These are phyloP conservation scores for Neelides folsomi DNA, from an alignment of 2,888 invertebrate genomes.

Conservation along the genomic window DNA sequence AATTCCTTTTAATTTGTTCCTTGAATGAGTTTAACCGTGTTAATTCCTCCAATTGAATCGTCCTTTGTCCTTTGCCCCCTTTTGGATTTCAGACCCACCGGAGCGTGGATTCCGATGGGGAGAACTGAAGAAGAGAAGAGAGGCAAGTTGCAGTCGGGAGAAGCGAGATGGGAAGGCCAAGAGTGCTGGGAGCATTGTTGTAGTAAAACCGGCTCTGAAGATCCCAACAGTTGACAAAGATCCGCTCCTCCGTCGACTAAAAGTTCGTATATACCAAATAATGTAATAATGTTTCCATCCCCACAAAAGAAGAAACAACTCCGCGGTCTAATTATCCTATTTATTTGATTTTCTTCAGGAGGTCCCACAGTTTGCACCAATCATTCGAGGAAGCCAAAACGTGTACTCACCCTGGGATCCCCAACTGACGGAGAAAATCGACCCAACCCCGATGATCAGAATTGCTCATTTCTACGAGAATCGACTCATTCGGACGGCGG, in stretches of 20 bases:
- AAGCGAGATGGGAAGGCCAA: constrained; percentile 34
- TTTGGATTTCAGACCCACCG: constrained; percentile 54
- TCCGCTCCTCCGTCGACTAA: constrained; percentile 54
- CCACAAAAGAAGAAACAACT: not conserved
- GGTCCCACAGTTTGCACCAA: constrained; percentile 84
- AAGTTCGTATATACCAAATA: not conserved
- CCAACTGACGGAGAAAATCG: constrained; percentile 66
- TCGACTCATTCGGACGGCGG: constrained; percentile 68
- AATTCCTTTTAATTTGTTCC: not conserved
- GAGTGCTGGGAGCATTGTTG: constrained; percentile 61
- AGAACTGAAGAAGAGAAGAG: constrained; percentile 34
- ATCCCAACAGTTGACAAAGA: constrained; percentile 55
- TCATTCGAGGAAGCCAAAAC: constrained; percentile 76
- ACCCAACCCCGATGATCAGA: constrained; percentile 55
- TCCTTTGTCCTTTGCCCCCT: too few species aligned
- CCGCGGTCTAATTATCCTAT: constrained; percentile 1
- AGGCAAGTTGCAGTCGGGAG: constrained; percentile 33
- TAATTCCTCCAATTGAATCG: too few species aligned
- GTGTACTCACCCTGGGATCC: constrained; percentile 69
- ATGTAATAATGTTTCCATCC: not conserved
- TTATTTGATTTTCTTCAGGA: constrained; percentile 41
- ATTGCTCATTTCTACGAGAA: constrained; percentile 69
- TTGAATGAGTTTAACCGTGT: not conserved
- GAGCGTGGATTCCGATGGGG: constrained; percentile 30
- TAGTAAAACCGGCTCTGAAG: constrained; percentile 54